Evolutionary conservation across 2,888 invertebrate genomes (phyloP), one percentile per base, ranked within the genome.

Genomic region (Nebria brevicollis): DNA sequence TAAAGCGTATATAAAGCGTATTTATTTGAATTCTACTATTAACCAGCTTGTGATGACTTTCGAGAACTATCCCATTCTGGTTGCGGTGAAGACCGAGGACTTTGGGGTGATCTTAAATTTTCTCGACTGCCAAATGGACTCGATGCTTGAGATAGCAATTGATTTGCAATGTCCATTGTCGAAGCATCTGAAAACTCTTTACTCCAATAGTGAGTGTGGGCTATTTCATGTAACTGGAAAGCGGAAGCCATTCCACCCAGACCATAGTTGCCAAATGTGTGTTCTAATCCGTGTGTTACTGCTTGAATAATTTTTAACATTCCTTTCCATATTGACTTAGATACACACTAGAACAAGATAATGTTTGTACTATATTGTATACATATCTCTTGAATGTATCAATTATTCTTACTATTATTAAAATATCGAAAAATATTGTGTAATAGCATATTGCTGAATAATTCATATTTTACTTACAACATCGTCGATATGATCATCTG

Each of bases 161-260:
- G 89, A 89, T 11, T 88, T 25, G 85, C 83, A 68, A 85, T 84
- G 78, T 89, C 86, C 82, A 87, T 91, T 85, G 91, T 88, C 42
- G 91, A 91, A 0, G 89, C 89, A 83, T 93, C 93, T 66, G 91
- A 91, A 8, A 96, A 88, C 87, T 97, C 97, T 87, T 96, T 95
- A 85, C 95, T 95, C 97, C 98, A 98, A 88, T 95, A 99, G 90
- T 99, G 99, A 0, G 99, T 99, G 89, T 99, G 99, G 2, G 98
- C 97, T 87, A 99, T 98, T 91, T 99, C 99, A 86, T 99, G 94
- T 84, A 99, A 92, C 90, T 98, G 97, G 89, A 98, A 98, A 25
- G 97, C 97, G 0, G 98, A 97, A 3, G 98, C 98, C 96, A 98
- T 97, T 26, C 99, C 99, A 64, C 98, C 98, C 1, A 97, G 91